These are phyloP conservation scores for Syngnathus acus DNA, from an alignment of 2,797 vertebrate species.

Conservation along the genomic window DNA sequence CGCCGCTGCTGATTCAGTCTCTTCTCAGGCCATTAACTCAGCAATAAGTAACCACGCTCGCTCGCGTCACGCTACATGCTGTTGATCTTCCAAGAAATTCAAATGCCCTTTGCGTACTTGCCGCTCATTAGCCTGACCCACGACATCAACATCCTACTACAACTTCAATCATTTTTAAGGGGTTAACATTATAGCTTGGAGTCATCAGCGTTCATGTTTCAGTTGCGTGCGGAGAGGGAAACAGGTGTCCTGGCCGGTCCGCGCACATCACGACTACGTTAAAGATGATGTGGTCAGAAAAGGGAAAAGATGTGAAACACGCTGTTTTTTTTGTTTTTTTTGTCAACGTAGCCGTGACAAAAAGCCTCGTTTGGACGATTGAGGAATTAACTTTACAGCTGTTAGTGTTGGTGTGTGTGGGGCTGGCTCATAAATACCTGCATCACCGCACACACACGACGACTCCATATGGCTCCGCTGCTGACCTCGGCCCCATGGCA, in stretches of 20 bases:
- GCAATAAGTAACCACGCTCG: slow-evolving; percentile 73
- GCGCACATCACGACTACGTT: too few relatives aligned
- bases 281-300: background rate
- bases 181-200: too few relatives aligned
- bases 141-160: background rate
- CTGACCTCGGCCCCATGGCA: slow-evolving; percentile 10
- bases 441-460: slow-evolving; percentile 32
- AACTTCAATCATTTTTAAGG: background rate
- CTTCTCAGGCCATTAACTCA: slow-evolving; percentile 74
- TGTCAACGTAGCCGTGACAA: background rate
- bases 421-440: slow-evolving; percentile 57
- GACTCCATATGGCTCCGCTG: slow-evolving; percentile 37
- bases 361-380: background rate
- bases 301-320: background rate
- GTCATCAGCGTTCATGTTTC: too few relatives aligned
- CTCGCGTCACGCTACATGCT: background rate
- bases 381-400: background rate
- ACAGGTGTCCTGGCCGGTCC: background rate
- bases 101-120: background rate
- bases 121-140: background rate
- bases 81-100: background rate
- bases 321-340: background rate
- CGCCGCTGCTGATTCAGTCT: slow-evolving; percentile 73
- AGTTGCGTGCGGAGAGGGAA: too few relatives aligned
- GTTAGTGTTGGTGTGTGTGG: background rate